Percentiles rank a stretch among this genome's conserved stretches.
phyloP scores from a whole-genome alignment of 2,797 vertebrate genomes.

The Heterohyrax brucei region DNA sequence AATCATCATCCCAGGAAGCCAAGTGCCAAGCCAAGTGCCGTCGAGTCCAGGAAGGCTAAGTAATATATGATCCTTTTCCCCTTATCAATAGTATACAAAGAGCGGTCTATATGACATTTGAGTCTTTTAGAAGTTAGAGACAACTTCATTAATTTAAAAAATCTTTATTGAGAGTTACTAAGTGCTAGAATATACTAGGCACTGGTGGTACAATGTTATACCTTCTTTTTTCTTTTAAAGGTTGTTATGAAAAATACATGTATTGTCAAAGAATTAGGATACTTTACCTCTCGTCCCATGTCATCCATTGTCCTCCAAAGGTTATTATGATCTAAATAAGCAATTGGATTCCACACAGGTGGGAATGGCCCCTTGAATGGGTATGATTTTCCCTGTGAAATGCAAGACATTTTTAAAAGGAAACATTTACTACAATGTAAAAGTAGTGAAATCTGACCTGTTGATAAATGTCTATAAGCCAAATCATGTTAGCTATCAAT shows the following conservation, averaged over 20 bases:
- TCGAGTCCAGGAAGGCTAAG: background rate
- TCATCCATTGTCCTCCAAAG: conserved; percentile 97
- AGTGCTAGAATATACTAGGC: background rate
- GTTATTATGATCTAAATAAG: conserved; percentile 96
- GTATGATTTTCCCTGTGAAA: conserved; percentile 95
- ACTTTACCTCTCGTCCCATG: conserved; percentile 97
- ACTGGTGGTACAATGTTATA: background rate
- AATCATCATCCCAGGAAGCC: conserved; percentile 52
- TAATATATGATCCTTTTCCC: background rate
- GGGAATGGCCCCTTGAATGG: conserved; percentile 95
- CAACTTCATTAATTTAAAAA: conserved; percentile 59
- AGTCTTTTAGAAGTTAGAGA: conserved; percentile 64
- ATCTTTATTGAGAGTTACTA: conserved; percentile 36
- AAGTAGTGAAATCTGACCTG: conserved; percentile 29
- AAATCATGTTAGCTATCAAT: conserved; percentile 48
- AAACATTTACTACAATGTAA: conserved; percentile 49
- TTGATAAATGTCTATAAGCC: conserved; percentile 40
- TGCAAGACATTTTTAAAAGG: conserved; percentile 67
- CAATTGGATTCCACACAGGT: conserved; percentile 96
- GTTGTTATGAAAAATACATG: conserved; percentile 59
- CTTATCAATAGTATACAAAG: background rate
- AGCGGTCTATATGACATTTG: background rate
- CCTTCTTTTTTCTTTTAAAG: conserved; percentile 69
- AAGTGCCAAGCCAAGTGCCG: too few relatives aligned
- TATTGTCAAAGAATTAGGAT: conserved; percentile 36